Conservation (phyloP, 2,113 vertebrate genomes). For the Heteronetta atricapilla region DNA sequence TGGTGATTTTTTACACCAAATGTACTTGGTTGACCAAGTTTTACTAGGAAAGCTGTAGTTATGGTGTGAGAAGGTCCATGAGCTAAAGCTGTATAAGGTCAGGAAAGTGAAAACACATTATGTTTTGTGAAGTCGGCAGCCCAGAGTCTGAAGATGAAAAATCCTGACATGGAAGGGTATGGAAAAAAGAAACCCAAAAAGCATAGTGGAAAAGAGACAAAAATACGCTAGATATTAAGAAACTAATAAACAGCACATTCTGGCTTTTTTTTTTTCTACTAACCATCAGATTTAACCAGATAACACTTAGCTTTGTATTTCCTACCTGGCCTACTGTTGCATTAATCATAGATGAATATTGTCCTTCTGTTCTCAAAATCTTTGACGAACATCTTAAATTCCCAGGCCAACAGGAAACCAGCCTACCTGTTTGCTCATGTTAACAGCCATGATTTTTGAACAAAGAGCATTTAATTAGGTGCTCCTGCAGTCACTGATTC, state of each 20-base stretch:
- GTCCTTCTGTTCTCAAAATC: not conserved
- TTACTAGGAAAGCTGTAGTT: not conserved
- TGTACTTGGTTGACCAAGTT: not conserved
- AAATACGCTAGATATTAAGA: not conserved
- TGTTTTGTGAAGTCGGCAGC: not conserved
- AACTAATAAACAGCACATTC: not conserved
- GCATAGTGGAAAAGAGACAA: not conserved
- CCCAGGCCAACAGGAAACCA: not conserved
- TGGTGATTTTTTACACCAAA: not conserved
- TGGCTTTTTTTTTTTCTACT: not conserved
- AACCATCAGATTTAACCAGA: not conserved
- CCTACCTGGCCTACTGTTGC: not conserved
- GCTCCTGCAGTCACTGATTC: slow-evolving; percentile 29
- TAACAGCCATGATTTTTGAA: slow-evolving; percentile 10
- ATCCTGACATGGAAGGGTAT: not conserved
- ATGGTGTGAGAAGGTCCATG: not conserved
- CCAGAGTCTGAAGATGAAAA: not conserved
- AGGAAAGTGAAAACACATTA: not conserved
- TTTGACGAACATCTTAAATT: slow-evolving; percentile 7
- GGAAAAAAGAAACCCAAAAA: not conserved
- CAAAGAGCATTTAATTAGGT: slow-evolving; percentile 53
- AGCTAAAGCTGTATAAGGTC: not conserved
- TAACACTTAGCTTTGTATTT: not conserved
- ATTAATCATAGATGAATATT: not conserved
- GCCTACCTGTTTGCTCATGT: not conserved